Evolutionary conservation across 64 coral and sea anemone genomes (phyloP).

Genomic region (Dendronephthya gigantea): DNA sequence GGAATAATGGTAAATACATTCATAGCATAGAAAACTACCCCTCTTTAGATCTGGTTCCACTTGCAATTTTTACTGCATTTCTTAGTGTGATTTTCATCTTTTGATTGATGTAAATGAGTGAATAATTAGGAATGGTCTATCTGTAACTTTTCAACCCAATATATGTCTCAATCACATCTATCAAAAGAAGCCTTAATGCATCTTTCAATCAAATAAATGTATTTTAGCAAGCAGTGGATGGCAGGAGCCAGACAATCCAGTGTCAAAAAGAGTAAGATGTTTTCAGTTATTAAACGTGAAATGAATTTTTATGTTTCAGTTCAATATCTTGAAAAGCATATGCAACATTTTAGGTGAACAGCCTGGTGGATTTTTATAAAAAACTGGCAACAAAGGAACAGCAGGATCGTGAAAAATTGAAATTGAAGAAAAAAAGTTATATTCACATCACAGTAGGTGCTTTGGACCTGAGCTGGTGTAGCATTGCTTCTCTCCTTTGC

Average conservation of each 20-base stretch:
- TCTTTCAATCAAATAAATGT: neutral
- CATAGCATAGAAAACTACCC: neutral
- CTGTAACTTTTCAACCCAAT: no score
- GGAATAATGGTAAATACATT: slow-evolving; percentile 52
- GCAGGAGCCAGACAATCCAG: slow-evolving; percentile 91
- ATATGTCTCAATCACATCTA: no score
- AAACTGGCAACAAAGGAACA: slow-evolving; percentile 88
- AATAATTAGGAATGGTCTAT: no score
- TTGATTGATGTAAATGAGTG: no score
- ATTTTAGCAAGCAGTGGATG: slow-evolving; percentile 82
- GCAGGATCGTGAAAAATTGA: slow-evolving; percentile 79
- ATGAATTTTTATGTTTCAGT: no score
- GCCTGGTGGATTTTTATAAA: slow-evolving; percentile 74
- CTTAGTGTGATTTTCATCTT: no score
- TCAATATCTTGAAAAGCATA: neutral
- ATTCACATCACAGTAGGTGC: neutral
- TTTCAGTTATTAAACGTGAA: no score
- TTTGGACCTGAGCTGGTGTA: no score
- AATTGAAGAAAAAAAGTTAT: slow-evolving; percentile 1
- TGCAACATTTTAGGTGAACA: slow-evolving; percentile 39
- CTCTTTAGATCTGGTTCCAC: no score
- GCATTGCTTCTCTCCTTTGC: no score
- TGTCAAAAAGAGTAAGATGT: slow-evolving; percentile 54
- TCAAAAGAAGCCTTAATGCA: neutral
- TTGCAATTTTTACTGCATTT: no score